Conservation (phyloP, 1,140 invertebrate species). For the Drosophila lini region DNA sequence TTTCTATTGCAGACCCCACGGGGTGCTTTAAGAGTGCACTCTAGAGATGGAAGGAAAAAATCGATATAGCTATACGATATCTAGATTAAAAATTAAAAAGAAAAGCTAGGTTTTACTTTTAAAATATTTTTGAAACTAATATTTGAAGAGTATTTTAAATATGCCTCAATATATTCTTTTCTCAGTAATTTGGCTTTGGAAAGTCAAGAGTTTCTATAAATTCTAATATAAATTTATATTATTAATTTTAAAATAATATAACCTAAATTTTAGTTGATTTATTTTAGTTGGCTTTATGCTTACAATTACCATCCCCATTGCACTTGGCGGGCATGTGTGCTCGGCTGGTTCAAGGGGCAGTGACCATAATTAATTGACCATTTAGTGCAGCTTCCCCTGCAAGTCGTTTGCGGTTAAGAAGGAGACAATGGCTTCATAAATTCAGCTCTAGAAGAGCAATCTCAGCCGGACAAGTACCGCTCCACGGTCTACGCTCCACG, state of each 20-base stretch:
- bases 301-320: not conserved
- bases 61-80: not conserved
- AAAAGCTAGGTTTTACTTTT: not conserved
- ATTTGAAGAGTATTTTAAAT: not conserved
- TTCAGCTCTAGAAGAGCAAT: constrained; percentile 41
- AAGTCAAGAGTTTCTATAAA: not conserved
- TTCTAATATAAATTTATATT: not conserved
- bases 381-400: constrained; percentile 70
- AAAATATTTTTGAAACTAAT: not conserved
- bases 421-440: constrained; percentile 73
- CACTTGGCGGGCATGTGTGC: constrained; percentile 16
- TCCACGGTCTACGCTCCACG: constrained; percentile 13
- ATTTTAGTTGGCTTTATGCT: not conserved
- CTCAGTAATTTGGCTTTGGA: not conserved
- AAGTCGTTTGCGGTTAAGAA: constrained; percentile 67
- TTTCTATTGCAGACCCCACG: constrained; percentile 33
- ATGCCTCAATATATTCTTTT: not conserved
- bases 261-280: not conserved
- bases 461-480: constrained; percentile 36
- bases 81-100: not conserved
- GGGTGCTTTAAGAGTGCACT: constrained; percentile 39
- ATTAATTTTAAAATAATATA: not conserved
- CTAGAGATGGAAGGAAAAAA: constrained; percentile 2
- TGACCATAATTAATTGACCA: constrained; percentile 80
- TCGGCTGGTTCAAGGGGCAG: constrained; percentile 56